Evolutionary conservation across 2,113 vertebrate species (phyloP).

Genomic region (Dipodomys stephensi): DNA sequence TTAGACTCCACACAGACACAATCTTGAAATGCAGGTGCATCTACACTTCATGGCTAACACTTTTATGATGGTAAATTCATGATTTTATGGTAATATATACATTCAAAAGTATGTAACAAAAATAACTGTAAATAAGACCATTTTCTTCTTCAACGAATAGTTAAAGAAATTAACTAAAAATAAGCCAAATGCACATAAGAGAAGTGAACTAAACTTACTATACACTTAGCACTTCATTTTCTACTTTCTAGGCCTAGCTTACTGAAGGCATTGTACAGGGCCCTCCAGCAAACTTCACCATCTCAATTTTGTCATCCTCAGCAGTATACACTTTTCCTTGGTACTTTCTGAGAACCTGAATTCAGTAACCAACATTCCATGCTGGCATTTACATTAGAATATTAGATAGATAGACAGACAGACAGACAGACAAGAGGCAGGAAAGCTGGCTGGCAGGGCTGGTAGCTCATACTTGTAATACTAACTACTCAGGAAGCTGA

Average conservation of each 20-base stretch:
- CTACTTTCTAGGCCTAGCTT: background rate
- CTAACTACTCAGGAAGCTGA: too few species aligned
- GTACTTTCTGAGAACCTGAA: background rate
- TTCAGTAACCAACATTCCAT: background rate
- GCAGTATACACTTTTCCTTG: background rate
- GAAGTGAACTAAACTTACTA: background rate
- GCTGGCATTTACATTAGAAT: background rate
- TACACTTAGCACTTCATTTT: background rate
- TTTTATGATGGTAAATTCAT: conserved; percentile 70
- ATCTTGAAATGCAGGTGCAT: conserved; percentile 19
- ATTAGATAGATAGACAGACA: too few species aligned
- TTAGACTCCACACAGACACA: background rate
- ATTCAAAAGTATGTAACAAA: conserved; percentile 64
- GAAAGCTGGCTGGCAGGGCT: too few species aligned
- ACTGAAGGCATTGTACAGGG: background rate
- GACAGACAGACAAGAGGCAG: too few species aligned
- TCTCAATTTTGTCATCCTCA: conserved; percentile 1
- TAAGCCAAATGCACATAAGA: background rate
- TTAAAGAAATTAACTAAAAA: conserved; percentile 52
- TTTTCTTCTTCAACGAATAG: conserved; percentile 49
- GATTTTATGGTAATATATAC: conserved; percentile 30
- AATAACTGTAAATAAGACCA: conserved; percentile 62
- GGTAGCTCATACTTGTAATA: too few species aligned
- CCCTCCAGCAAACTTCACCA: background rate
- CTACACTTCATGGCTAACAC: conserved; percentile 12